Base-by-base conservation (phyloP, 2,797 vertebrate species). In the Eulemur mongoz region DNA sequence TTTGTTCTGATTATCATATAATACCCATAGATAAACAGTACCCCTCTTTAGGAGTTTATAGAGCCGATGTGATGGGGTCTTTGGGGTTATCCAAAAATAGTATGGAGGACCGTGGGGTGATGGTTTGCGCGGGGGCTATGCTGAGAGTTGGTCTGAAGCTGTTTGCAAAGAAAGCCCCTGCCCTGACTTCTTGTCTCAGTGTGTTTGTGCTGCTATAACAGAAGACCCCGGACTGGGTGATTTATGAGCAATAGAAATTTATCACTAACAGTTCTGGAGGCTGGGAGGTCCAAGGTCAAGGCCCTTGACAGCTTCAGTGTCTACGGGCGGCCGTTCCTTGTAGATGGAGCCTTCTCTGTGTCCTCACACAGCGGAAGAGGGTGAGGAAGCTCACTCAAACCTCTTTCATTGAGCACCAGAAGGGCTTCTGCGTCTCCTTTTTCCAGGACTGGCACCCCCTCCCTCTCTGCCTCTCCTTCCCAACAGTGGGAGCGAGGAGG, bases 321-420 rank as follows among this genome's bases (percentile, higher is more conserved):
- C 63, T 89, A 32, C 4, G 20, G 75, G 20, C 22, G 3, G 14
- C 43, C 10, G 5, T 10, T 54, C 5, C 20, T n/a, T 45, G 27
- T 6, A 17, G 38, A 40, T 35, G 40, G 17, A 1, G 2, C 6
- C 30, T 54, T 52, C 35, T 73, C 32, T 35, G 84, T 35, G 32
- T n/a, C 22, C 23, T 70, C 3, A 30, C 15, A 50, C 27, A 27
- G 27, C 5, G 11, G 25, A 50, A 20, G 11, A 15, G 23, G 61
- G 15, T 0, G 2, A 63, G 18, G 40, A 14, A 35, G 17, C 11
- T 48, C 15, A 10, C 43, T 61, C 27, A 0, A n/a, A 23, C 43
- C 32, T 54, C 9, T 2, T 75, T 25, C 23, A 27, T 59, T 10
- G 63, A n/a, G 27, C n/a, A 45, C 17, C 11, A 52, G 8, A 30